phyloP scores from a whole-genome alignment of 2,113 vertebrate genomes.

The Ceratotherium simum region DNA sequence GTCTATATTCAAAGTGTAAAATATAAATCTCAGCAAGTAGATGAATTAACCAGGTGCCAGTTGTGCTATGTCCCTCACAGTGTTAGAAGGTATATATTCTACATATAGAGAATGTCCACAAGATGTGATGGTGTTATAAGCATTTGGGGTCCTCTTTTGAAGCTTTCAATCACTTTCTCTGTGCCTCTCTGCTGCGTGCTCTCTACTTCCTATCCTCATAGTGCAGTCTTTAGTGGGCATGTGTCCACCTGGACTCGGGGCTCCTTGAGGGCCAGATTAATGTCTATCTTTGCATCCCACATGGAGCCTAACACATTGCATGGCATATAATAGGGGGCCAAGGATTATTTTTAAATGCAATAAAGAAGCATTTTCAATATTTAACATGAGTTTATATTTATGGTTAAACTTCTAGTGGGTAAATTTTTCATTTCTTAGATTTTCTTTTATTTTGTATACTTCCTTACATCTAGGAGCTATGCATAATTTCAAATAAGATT shows the following conservation, averaged over 20 bases:
- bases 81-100: neutral
- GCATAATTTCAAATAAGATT: neutral
- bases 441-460: neutral
- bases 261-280: neutral
- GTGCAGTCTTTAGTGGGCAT: neutral
- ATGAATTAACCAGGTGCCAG: neutral
- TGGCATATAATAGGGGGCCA: neutral
- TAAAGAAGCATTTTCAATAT: neutral
- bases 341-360: neutral
- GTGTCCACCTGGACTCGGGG: neutral
- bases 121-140: neutral
- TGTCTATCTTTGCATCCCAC: neutral
- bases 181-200: neutral
- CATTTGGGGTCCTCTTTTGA: neutral
- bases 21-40: neutral
- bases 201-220: neutral
- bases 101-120: neutral
- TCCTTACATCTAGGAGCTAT: neutral
- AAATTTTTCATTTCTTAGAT: neutral
- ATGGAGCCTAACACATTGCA: neutral
- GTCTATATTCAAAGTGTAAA: neutral
- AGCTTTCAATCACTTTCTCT: neutral
- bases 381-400: conserved; percentile 14
- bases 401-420: neutral
- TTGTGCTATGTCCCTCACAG: too few species aligned